Conservation (phyloP, 2,888 invertebrate species). For the Pecten maximus region DNA sequence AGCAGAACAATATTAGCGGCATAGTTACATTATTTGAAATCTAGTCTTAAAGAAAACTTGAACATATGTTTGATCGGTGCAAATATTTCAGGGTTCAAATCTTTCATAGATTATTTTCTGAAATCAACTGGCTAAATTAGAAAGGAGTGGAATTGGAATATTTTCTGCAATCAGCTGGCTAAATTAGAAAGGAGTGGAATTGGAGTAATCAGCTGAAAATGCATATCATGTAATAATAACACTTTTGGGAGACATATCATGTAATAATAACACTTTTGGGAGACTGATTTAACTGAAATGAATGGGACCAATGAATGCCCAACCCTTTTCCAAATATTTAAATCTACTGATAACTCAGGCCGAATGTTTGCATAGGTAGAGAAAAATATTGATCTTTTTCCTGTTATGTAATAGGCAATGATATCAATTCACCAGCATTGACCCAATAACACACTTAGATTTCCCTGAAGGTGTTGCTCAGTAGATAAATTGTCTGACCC, state of each 20-base stretch:
- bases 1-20: too few relatives aligned
- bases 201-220: background rate
- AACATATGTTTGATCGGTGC: too few relatives aligned
- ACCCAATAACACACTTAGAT: constrained; percentile 24
- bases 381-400: background rate
- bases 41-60: too few relatives aligned
- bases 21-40: too few relatives aligned
- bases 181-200: background rate
- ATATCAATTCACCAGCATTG: background rate
- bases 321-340: background rate
- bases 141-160: too few relatives aligned
- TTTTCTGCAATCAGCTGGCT: background rate
- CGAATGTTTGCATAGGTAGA: background rate
- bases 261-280: background rate
- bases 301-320: background rate
- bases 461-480: background rate
- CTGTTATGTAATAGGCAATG: background rate
- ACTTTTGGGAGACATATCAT: background rate
- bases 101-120: background rate
- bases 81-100: too few relatives aligned
- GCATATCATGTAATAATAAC: background rate
- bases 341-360: background rate
- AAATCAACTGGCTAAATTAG: background rate
- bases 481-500: constrained; percentile 17
- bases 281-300: background rate